These are phyloP conservation scores for Polylopha cassiicola DNA, from an alignment of 2,888 invertebrate species.

Conservation along the genomic window DNA sequence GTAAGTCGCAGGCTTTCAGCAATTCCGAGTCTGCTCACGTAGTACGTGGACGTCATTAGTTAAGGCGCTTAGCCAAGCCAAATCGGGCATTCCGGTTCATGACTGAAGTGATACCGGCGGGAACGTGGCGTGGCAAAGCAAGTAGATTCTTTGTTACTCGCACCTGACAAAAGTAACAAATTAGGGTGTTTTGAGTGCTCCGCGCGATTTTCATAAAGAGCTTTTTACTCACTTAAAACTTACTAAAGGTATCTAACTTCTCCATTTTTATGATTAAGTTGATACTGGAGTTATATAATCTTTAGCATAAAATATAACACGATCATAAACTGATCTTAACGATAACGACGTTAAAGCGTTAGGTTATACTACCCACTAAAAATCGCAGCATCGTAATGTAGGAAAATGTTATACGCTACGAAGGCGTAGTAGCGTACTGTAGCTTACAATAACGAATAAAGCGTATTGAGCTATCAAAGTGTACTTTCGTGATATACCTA, in stretches of 20 bases:
- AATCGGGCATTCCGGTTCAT: constrained; percentile 20
- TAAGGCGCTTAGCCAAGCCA: constrained; percentile 25
- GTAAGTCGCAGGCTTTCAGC: constrained; percentile 14
- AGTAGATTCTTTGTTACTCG: constrained; percentile 8
- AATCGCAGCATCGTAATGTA: constrained; percentile 12
- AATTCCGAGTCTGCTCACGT: constrained; percentile 29
- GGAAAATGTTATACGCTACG: constrained; percentile 16
- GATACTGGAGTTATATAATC: too few species aligned
- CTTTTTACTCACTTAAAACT: constrained; percentile 6
- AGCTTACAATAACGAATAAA: background rate
- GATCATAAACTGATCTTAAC: too few species aligned
- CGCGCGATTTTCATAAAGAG: background rate
- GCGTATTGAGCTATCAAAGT: background rate
- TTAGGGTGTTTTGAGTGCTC: constrained; percentile 2
- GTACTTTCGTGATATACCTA: constrained; percentile 6
- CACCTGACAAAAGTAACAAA: constrained; percentile 11
- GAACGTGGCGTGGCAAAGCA: constrained; percentile 19
- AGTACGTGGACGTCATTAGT: constrained; percentile 31
- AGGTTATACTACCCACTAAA: too few species aligned
- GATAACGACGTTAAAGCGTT: too few species aligned
- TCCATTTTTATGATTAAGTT: background rate
- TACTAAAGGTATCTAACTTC: constrained; percentile 4
- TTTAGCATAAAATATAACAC: too few species aligned
- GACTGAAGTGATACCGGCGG: constrained; percentile 16
- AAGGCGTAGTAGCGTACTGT: background rate